Percentiles rank a stretch among this genome's conserved stretches.
Conservation (phyloP, 1,140 invertebrate genomes). For the Zaprionus kolodkinae region DNA sequence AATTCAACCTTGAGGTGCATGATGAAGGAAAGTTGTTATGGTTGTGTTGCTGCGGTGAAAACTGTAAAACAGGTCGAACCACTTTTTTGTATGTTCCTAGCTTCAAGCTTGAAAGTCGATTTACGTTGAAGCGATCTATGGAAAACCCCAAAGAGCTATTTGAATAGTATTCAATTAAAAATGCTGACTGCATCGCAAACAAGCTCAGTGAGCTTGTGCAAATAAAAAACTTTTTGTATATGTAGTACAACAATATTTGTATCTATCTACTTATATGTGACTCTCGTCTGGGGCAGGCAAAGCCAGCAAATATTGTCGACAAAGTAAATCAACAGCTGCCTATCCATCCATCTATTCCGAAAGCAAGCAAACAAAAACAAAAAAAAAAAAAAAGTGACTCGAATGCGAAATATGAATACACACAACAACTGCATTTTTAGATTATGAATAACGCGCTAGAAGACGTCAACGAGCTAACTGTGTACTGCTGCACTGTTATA, state of each 20-base stretch:
- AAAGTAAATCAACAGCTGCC: conserved; percentile 17
- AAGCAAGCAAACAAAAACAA: conserved; percentile 22
- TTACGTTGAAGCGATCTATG: conserved; percentile 26
- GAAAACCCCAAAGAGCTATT: conserved; percentile 37
- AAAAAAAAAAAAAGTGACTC: conserved; percentile 20
- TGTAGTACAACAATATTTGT: conserved; percentile 18
- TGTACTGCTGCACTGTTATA: neutral
- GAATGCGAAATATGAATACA: conserved; percentile 17
- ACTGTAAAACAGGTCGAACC: conserved; percentile 42
- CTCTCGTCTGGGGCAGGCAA: neutral
- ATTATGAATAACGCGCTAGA: conserved; percentile 34
- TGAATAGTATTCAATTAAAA: conserved; percentile 38
- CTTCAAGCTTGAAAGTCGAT: conserved; percentile 13
- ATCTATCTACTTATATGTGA: neutral
- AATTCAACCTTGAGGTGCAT: conserved; percentile 42
- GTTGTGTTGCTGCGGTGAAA: conserved; percentile 35
- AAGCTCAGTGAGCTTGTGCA: conserved; percentile 5
- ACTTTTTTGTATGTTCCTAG: conserved; percentile 28
- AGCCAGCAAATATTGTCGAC: neutral
- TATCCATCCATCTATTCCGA: neutral
- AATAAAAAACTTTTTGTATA: neutral
- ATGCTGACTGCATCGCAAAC: conserved; percentile 26
- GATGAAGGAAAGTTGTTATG: conserved; percentile 43
- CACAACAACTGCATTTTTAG: conserved; percentile 34
- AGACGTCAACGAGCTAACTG: neutral